Base-by-base conservation (phyloP, 2,113 vertebrate species). In the Microcebus murinus region DNA sequence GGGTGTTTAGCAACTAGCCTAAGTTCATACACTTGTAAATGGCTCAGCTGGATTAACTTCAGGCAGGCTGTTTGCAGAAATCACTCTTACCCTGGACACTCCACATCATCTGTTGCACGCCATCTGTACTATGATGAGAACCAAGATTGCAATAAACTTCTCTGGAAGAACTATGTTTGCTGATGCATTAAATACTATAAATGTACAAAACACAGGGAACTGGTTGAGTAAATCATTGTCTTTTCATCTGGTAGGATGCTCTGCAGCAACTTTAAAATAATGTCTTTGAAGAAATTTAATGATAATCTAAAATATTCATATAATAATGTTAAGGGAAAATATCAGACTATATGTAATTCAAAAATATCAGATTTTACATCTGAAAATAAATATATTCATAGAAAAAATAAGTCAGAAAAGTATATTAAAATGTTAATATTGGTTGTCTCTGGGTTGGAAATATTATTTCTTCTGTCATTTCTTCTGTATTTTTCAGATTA, bases 231-330 rank as follows among this genome's bases (percentile, higher is more conserved):
- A 74, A 50, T 63, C 18, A 50, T 27, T 12, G 14, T 52, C 57
- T 93, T 93, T 57, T 84, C n/a, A 48, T 34, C 34, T 68, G 29
- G 36, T 20, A 67, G 17, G 6, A 36, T 74, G 73, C 34, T 87
- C 20, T 67, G 13, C 36, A 90, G 13, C 18, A 71, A 90, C 5
- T 94, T 92, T 79, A 87, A 94, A 95, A 73, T 74, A 31, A 71
- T 59, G 29, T 18, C 45, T 92, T 92, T 86, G 29, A 81, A 59
- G n/a, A 90, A 59, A 83, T 59, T 83, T 95, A 90, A 77, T 63
- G 21, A 77, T 34, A 68, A 70, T 34, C 36, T 96, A 71, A 91
- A 91, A 73, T 96, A 85, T 71, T 90, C 9, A 81, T 84, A 45
- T 92, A 91, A 81, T 17, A 31, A 85, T 52, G 13, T 83, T 91